phyloP scores from a whole-genome alignment of 2,113 vertebrate species.

The Rhea pennata region DNA sequence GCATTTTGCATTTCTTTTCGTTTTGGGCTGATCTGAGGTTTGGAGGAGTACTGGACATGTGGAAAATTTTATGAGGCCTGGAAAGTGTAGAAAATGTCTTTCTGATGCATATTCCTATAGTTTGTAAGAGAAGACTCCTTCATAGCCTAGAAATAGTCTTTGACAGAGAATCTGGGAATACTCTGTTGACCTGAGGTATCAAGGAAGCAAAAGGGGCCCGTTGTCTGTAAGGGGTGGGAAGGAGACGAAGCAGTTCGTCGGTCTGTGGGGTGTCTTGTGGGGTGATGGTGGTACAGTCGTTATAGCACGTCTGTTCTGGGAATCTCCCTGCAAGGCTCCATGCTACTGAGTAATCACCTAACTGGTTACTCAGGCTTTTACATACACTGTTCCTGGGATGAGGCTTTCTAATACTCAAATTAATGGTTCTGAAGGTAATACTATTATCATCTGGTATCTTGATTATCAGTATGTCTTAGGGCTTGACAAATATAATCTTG shows the following conservation, averaged over 20 bases:
- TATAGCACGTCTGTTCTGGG: rapidly evolving
- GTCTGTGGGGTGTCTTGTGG: background rate
- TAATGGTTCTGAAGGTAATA: background rate
- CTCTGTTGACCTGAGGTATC: background rate
- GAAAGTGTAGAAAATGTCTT: background rate
- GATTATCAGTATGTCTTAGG: background rate
- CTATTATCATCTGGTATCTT: background rate
- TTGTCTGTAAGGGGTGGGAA: background rate
- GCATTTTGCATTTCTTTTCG: background rate
- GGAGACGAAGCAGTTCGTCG: background rate
- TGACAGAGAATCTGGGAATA: background rate
- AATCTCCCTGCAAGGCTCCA: background rate
- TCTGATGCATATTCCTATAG: background rate
- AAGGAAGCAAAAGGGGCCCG: background rate
- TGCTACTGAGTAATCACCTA: background rate
- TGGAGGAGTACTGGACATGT: background rate
- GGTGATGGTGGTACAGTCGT: background rate
- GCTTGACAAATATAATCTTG: background rate
- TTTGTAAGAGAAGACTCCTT: background rate
- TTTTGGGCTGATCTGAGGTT: background rate
- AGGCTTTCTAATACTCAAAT: background rate
- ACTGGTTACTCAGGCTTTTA: background rate
- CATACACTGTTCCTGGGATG: background rate
- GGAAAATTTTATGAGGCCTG: background rate
- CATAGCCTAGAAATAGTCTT: background rate